Evolutionary conservation across 53 echinoderm and acorn worm species (phyloP).

Genomic region (Stichopus horrens): DNA sequence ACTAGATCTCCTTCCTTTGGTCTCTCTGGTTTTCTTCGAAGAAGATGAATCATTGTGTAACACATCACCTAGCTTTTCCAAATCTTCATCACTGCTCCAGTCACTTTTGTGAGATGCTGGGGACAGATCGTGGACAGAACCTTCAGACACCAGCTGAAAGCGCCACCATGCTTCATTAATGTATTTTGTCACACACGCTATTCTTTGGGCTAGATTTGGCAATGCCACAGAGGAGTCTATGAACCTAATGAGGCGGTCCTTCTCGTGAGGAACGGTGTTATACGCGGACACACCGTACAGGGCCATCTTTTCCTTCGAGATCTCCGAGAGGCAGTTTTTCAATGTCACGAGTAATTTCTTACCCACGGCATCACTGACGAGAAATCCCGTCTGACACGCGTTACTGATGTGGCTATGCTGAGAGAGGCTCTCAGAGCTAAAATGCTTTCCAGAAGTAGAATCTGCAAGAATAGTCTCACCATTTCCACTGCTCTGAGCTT

Average conservation of each 20-base stretch:
- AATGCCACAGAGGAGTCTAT: conserved; percentile 68
- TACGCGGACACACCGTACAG: conserved; percentile 47
- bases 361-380: conserved; percentile 58
- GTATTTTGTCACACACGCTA: conserved; percentile 69
- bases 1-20: conserved; percentile 40
- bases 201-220: conserved; percentile 73
- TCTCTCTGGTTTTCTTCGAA: conserved; percentile 13
- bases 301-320: conserved; percentile 59
- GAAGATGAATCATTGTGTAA: conserved; percentile 44
- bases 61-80: conserved; percentile 52
- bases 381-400: conserved; percentile 61
- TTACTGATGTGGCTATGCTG: conserved; percentile 21
- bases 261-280: conserved; percentile 27
- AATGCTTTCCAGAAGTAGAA: background rate
- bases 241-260: conserved; percentile 53
- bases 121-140: background rate
- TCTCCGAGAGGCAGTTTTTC: conserved; percentile 73
- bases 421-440: conserved; percentile 43
- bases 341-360: conserved; percentile 66
- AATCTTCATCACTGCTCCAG: conserved; percentile 69
- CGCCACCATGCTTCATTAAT: conserved; percentile 94
- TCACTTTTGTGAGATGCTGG: conserved; percentile 16
- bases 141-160: conserved; percentile 77
- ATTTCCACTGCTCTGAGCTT: background rate
- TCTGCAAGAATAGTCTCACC: background rate